Evolutionary conservation across 2,113 vertebrate genomes (phyloP), one percentile per base, ranked within the genome.

Genomic region (Cebidichthys violaceus): DNA sequence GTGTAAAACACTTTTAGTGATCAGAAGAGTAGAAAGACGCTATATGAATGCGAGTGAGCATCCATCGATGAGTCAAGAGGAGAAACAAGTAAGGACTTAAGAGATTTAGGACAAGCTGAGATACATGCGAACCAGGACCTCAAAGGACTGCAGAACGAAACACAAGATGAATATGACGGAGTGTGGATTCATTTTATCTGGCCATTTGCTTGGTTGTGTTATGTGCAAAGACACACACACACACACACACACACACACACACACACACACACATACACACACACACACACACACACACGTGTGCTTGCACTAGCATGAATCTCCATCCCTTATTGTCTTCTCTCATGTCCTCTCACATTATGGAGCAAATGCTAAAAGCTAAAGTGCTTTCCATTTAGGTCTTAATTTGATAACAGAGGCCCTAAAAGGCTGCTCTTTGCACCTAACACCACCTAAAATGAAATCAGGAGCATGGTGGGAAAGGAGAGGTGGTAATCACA

Each of bases 341-440:
- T 83, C 68, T 72, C 29, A 24, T 68, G 72, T 59, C 69, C 31
- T 39, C 7, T 61, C 72, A 76, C 29, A 84, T 86, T 83, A 70
- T 67, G 27, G 66, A 82, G 50, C 54, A 62, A 82, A 84, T 86
- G 67, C 81, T 86, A 74, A 84, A 89, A 88, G 89, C 88, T 52
- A 87, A 89, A 92, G 84, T 87, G 88, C 86, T 90, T 78, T 82
- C 86, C 55, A 61, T 73, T 77, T 45, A 74, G 72, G 65, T 54
- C 70, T 76, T 47, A 73, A 90, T 91, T 86, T 64, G 66, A 93
- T 91, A 90, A 88, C 69, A 27, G 39, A 54, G 61, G 45, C 52
- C 50, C 66, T 90, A 79, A 89, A 86, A 82, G 85, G 73, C 52
- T 83, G 47, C 75, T 88, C 76, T 79, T 81, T 81, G 72, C 70